Base-by-base conservation (phyloP, 2,113 vertebrate species). In the Trematocara unimaculatum region DNA sequence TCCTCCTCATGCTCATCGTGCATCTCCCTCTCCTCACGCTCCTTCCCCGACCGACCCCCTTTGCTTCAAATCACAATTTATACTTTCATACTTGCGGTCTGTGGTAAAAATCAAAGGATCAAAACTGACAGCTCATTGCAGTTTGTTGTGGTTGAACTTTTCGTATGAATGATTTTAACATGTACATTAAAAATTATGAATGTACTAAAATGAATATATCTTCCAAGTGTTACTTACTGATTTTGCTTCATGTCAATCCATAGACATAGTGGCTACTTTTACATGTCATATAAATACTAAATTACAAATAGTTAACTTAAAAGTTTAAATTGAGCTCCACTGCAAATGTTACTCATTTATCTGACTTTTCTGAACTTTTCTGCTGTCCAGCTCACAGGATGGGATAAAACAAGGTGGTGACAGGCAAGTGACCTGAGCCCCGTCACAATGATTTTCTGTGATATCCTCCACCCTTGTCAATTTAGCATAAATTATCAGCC, bases 61-160 rank as follows among this genome's bases (percentile, higher is more conserved):
- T 88, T 89, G 95, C 96, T 97, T 97, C 95, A 97, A 97, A 97
- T 97, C 97, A 97, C 96, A 97, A 97, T 98, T 97, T 97, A 97
- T 97, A 97, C 96, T 97, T 97, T 97, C 96, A 97, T 93, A 92
- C 88, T 92, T 89, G 95, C 92, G 70, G 82, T 79, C 84, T 58
- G 26, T 82, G 79, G 83, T 84, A 84, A 89, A 85, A 91, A 90
- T 42, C 12, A 12, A 40, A 81, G 89, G 91, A 87, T 94, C 86
- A 85, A 84, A 92, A 87, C 78, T 80, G 87, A 81, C 87, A 15
- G 62, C 6, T 83, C 33, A 3, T 74, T 86, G 26, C 79, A 70
- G 23, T 81, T 56, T 74, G 80, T 49, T 91, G 79, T 40, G 29
- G 17, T 47, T 70, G 82, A 18, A 4, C n/a, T 86, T 62, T 51